These are phyloP conservation scores for Neolamprologus sp. DNA, from an alignment of 2,113 vertebrate genomes.

Conservation along the genomic window DNA sequence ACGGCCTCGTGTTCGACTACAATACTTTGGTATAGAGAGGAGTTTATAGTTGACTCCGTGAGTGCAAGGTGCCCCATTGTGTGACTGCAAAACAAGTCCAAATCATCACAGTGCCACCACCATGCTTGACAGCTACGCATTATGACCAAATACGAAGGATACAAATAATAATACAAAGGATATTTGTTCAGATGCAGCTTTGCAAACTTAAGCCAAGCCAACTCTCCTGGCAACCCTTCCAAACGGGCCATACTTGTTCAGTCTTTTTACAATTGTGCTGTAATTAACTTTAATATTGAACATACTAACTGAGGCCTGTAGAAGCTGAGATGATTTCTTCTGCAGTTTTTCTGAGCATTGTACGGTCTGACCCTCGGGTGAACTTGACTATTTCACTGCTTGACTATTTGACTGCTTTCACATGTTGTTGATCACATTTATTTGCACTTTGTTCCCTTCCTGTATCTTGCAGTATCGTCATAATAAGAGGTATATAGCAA, in stretches of 20 bases:
- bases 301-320: not conserved
- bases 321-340: not conserved
- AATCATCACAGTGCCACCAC: not conserved
- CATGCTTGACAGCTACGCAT: not conserved
- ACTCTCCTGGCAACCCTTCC: not conserved
- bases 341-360: not conserved
- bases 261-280: not conserved
- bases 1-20: not conserved
- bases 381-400: not conserved
- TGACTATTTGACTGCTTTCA: not conserved
- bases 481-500: not conserved
- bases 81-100: not conserved
- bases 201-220: not conserved
- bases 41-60: not conserved
- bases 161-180: not conserved
- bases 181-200: not conserved
- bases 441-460: not conserved
- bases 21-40: not conserved
- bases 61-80: not conserved
- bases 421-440: not conserved
- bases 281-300: not conserved
- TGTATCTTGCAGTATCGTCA: not conserved
- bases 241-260: not conserved
- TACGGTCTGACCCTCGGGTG: not conserved
- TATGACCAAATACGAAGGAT: not conserved